These are phyloP conservation scores for Lophotriccus pileatus DNA, from an alignment of 2,797 vertebrate species.

Conservation along the genomic window DNA sequence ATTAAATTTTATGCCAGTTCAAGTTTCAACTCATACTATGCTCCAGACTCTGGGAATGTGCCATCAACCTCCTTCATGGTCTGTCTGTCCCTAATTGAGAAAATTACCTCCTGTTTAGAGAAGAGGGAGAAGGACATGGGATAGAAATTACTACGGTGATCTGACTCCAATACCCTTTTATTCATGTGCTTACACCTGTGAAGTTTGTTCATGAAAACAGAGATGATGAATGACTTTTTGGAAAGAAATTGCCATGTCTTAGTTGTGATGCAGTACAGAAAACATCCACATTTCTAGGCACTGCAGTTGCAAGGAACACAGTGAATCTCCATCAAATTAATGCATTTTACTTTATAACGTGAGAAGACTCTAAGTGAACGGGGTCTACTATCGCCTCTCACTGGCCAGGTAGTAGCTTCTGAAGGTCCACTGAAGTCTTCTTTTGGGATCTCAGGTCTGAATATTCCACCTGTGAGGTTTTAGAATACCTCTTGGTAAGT, in stretches of 20 bases:
- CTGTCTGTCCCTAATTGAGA: not conserved
- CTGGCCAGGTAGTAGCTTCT: not conserved
- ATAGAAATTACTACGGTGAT: not conserved
- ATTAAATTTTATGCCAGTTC: not conserved
- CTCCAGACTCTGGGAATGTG: not conserved
- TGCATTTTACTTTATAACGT: not conserved
- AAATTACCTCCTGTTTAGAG: not conserved
- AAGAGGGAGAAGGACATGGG: not conserved
- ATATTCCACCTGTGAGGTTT: not conserved
- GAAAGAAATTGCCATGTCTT: not conserved
- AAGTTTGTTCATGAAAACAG: not conserved
- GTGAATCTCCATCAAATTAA: not conserved
- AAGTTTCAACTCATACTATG: not conserved
- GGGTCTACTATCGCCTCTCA: not conserved
- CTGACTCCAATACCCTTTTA: not conserved
- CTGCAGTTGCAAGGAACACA: not conserved
- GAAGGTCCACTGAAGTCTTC: not conserved
- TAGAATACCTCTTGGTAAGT: not conserved
- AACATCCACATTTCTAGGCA: not conserved
- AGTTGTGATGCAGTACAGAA: not conserved
- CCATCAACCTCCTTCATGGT: not conserved
- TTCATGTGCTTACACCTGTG: not conserved
- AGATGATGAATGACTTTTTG: not conserved
- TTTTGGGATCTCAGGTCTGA: not conserved
- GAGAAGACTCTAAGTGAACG: not conserved